These are phyloP conservation scores for Corvus cornix DNA, from an alignment of 2,113 vertebrate species.

Conservation along the genomic window DNA sequence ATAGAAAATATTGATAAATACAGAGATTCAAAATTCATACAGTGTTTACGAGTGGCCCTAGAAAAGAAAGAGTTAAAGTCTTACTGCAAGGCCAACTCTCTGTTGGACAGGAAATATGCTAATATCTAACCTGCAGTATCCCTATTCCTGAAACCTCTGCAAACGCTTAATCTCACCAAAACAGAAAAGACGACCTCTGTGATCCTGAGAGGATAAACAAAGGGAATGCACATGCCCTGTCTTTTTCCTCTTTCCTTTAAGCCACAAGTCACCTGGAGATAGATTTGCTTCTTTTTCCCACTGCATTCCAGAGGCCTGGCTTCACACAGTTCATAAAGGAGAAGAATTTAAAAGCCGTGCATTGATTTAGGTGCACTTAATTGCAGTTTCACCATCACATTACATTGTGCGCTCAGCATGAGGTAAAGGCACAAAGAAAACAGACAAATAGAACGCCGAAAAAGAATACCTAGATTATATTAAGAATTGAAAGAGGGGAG, in stretches of 20 bases:
- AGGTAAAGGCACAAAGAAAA: not conserved
- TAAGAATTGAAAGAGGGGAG: not conserved
- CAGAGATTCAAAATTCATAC: not conserved
- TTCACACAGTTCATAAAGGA: not conserved
- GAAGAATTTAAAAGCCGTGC: not conserved
- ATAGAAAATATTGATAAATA: not conserved
- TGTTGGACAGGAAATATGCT: not conserved
- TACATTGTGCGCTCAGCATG: not conserved
- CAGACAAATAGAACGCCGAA: not conserved
- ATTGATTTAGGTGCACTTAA: not conserved
- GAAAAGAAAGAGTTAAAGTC: slow-evolving; percentile 1
- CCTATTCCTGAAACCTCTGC: not conserved
- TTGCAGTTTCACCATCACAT: not conserved
- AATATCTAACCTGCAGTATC: not conserved
- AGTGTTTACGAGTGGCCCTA: not conserved
- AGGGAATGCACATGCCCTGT: not conserved
- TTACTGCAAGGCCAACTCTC: not conserved
- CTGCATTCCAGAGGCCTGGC: not conserved
- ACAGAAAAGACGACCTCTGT: not conserved
- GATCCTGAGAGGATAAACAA: slow-evolving; percentile 1
- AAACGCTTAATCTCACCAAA: not conserved
- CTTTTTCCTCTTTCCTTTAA: not conserved
- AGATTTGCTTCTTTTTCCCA: not conserved
- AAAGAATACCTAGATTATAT: not conserved
- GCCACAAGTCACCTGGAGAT: not conserved